These are phyloP conservation scores for Kryphioiulus occultus DNA, from an alignment of 2,888 invertebrate genomes.

Conservation along the genomic window DNA sequence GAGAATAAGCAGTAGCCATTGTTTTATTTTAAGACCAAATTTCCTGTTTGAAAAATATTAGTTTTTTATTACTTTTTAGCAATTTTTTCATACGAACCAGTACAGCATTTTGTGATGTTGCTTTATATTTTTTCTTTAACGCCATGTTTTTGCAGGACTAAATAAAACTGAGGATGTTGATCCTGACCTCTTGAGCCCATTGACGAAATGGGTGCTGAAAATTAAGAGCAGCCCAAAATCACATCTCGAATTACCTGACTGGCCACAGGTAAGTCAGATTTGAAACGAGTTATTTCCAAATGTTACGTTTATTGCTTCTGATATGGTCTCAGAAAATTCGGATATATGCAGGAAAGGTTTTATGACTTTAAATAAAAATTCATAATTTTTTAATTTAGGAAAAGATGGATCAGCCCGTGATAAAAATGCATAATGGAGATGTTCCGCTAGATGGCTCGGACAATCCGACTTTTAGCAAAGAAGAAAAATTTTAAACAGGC, in stretches of 20 bases:
- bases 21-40: no score
- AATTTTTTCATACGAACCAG: no score
- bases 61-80: no score
- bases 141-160: background rate
- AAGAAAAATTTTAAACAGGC: background rate
- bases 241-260: slow-evolving; percentile 14
- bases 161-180: slow-evolving; percentile 46
- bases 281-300: background rate
- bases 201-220: slow-evolving; percentile 35
- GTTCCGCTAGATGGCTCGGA: background rate
- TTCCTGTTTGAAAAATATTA: no score
- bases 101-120: no score
- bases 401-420: slow-evolving; percentile 1
- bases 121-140: background rate
- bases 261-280: background rate
- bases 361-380: no score
- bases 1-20: no score
- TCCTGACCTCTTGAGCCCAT: slow-evolving; percentile 43
- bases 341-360: no score
- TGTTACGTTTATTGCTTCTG: no score
- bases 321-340: no score
- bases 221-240: background rate
- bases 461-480: background rate
- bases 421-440: background rate
- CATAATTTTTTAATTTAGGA: background rate